Conservation (phyloP, 2,797 vertebrate species). For the Amazona ochrocephala region DNA sequence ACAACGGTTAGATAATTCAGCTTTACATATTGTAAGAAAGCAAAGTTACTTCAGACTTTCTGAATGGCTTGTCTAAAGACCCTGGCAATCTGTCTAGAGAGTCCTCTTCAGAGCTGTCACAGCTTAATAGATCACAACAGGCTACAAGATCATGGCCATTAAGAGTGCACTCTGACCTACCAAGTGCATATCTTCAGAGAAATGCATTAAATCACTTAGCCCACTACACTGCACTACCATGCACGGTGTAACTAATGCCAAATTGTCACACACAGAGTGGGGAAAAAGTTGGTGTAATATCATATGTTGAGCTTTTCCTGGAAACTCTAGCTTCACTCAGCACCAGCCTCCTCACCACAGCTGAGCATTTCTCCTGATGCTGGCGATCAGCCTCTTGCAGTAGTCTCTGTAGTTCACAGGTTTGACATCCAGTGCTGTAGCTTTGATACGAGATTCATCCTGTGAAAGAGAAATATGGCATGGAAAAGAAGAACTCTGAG, state of each 20-base stretch:
- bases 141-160: background rate
- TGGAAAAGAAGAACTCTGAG: background rate
- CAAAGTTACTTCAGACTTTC: conserved; percentile 40
- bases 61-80: conserved; percentile 32
- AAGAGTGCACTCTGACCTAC: background rate
- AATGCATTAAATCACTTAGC: background rate
- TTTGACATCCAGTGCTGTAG: conserved; percentile 89
- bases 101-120: background rate
- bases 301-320: background rate
- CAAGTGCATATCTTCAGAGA: background rate
- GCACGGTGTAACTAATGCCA: background rate
- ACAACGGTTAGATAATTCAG: conserved; percentile 32
- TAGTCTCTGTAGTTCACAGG: conserved; percentile 93
- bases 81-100: background rate
- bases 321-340: background rate
- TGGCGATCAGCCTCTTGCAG: conserved; percentile 88
- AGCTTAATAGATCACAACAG: background rate
- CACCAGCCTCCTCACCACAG: conserved; percentile 40
- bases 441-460: conserved; percentile 97
- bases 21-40: conserved; percentile 33
- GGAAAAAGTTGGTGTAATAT: background rate
- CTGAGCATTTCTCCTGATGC: conserved; percentile 86
- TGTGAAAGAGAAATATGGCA: conserved; percentile 61
- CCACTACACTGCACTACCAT: background rate
- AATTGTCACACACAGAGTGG: background rate